A percentile compares a stretch with the other conserved stretches of the same genome.
These are phyloP conservation scores for Phocoena phocoena DNA, from an alignment of 2,113 vertebrate genomes.

Conservation along the genomic window DNA sequence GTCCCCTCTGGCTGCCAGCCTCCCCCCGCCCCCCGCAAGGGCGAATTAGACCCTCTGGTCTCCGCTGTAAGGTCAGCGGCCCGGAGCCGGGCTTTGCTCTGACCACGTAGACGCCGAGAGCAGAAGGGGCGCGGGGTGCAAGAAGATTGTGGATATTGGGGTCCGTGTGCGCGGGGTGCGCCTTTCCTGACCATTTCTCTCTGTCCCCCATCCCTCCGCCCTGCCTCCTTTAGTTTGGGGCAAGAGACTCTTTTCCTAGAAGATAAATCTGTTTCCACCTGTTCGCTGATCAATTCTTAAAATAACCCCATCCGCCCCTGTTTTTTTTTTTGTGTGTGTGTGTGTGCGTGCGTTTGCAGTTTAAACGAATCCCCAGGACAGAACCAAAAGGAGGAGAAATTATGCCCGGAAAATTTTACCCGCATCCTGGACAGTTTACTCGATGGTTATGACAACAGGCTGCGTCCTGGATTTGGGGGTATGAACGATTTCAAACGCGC, in stretches of 20 bases:
- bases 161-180: not conserved
- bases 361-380: slow-evolving; percentile 90
- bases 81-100: not conserved
- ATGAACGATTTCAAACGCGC: slow-evolving; percentile 74
- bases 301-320: slow-evolving; percentile 32
- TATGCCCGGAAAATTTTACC: slow-evolving; percentile 97
- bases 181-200: not conserved
- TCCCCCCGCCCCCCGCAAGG: not conserved
- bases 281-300: slow-evolving; percentile 48
- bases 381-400: slow-evolving; percentile 92
- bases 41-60: not conserved
- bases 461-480: slow-evolving; percentile 98
- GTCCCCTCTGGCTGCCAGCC: not conserved
- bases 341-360: slow-evolving; percentile 80
- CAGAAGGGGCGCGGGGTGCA: not conserved
- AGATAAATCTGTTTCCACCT: slow-evolving; percentile 61
- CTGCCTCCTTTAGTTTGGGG: not conserved
- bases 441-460: slow-evolving; percentile 98
- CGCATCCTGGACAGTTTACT: slow-evolving; percentile 96
- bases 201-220: not conserved
- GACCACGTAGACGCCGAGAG: not conserved
- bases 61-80: not conserved
- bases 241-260: slow-evolving; percentile 52
- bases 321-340: not conserved
- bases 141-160: not conserved